These are phyloP conservation scores for Heterotis niloticus DNA, from an alignment of 2,113 vertebrate species.

Conservation along the genomic window DNA sequence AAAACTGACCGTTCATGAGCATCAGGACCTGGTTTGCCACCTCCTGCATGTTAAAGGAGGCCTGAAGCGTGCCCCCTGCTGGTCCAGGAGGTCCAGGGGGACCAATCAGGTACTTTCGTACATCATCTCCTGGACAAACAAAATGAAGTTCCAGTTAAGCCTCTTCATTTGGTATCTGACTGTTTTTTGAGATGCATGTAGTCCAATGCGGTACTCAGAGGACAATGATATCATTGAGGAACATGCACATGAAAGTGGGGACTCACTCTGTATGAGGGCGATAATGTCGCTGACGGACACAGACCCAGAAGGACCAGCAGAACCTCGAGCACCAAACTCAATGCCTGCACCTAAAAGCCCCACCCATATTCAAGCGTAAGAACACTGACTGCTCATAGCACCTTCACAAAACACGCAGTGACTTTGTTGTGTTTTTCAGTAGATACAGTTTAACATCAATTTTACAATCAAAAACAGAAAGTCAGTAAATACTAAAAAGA, in stretches of 20 bases:
- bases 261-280: slow-evolving; percentile 71
- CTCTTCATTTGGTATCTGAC: not conserved
- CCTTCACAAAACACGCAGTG: not conserved
- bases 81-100: slow-evolving; percentile 70
- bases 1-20: slow-evolving; percentile 74
- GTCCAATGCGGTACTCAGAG: slow-evolving; percentile 1
- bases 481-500: too few species aligned
- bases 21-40: slow-evolving; percentile 75
- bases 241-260: not conserved
- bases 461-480: too few species aligned
- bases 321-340: slow-evolving; percentile 17
- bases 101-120: slow-evolving; percentile 74
- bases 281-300: slow-evolving; percentile 72
- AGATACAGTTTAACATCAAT: not conserved
- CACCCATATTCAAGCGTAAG: not conserved
- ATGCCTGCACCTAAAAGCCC: slow-evolving; percentile 27
- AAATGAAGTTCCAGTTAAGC: not conserved
- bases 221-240: not conserved
- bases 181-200: too few species aligned
- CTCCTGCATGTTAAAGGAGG: slow-evolving; percentile 67
- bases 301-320: slow-evolving; percentile 43
- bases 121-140: slow-evolving; percentile 72
- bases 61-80: slow-evolving; percentile 43
- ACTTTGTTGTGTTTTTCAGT: not conserved
- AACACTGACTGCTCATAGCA: not conserved